These are phyloP conservation scores for Oegoconia quadripuncta DNA, from an alignment of 2,888 invertebrate genomes.

Conservation along the genomic window DNA sequence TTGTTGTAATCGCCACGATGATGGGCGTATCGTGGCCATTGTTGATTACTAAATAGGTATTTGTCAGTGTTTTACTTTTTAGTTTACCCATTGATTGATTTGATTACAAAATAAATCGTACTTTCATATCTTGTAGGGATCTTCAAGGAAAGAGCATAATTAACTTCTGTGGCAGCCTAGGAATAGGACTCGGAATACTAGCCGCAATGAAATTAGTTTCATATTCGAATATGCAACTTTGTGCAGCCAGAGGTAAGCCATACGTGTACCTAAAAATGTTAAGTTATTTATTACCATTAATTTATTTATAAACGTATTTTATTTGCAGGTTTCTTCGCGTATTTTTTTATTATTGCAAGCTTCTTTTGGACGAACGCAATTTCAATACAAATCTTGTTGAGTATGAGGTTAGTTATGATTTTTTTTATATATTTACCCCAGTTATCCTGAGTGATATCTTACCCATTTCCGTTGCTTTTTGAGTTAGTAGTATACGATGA, in stretches of 20 bases:
- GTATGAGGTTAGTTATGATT: slow-evolving; percentile 77
- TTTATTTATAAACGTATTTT: slow-evolving; percentile 11
- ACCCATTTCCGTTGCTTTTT: too few species aligned
- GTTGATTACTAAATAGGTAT: too few species aligned
- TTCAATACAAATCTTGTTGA: slow-evolving; percentile 82
- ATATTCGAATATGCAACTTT: slow-evolving; percentile 47
- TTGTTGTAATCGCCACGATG: too few species aligned
- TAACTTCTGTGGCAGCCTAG: slow-evolving; percentile 51
- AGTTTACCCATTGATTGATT: not conserved
- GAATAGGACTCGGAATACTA: slow-evolving; percentile 45
- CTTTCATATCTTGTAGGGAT: slow-evolving; percentile 66
- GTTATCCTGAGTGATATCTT: not conserved
- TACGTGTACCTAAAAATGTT: not conserved
- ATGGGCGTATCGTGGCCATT: too few species aligned
- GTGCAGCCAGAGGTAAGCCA: slow-evolving; percentile 53
- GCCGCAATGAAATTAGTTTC: slow-evolving; percentile 43
- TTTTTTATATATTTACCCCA: not conserved
- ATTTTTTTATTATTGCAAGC: slow-evolving; percentile 78
- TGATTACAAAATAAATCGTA: too few species aligned
- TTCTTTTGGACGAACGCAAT: slow-evolving; percentile 86
- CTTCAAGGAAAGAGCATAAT: slow-evolving; percentile 63
- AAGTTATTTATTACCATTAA: too few species aligned
- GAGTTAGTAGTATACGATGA: too few species aligned
- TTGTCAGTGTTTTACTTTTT: too few species aligned
- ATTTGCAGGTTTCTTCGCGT: slow-evolving; percentile 73